Percentiles rank a stretch among this genome's conserved stretches.
Evolutionary conservation across 1,140 invertebrate genomes (phyloP).

Genomic region (Sycophaga agraensis): DNA sequence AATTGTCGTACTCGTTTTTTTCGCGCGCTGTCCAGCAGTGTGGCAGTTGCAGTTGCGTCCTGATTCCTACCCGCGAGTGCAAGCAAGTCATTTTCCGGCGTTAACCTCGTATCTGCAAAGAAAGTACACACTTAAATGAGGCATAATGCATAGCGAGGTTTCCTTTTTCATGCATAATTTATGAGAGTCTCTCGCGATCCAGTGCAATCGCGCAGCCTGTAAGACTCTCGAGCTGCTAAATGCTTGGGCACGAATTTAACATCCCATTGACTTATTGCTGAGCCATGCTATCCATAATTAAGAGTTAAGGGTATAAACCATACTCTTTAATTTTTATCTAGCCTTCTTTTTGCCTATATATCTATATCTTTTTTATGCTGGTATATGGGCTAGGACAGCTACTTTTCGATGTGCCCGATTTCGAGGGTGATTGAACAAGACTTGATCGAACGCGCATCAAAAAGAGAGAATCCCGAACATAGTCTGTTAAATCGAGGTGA

Average conservation of each 20-base stretch:
- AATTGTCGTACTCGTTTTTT: background rate
- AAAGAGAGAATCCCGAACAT: too few relatives aligned
- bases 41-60: too few relatives aligned
- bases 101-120: background rate
- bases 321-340: too few relatives aligned
- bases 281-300: background rate
- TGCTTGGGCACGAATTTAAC: conserved; percentile 10
- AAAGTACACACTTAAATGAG: conserved; percentile 11
- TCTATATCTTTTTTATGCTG: too few relatives aligned
- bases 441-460: too few relatives aligned
- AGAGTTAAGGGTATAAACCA: conserved; percentile 3
- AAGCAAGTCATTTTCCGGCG: background rate
- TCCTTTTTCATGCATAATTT: conserved; percentile 9
- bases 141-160: conserved; percentile 8
- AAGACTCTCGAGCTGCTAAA: background rate
- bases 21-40: background rate
- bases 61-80: too few relatives aligned
- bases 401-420: background rate
- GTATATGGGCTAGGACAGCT: background rate
- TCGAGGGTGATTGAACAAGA: background rate
- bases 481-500: too few relatives aligned
- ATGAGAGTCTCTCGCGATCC: background rate
- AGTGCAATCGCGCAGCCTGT: background rate
- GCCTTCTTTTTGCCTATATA: too few relatives aligned
- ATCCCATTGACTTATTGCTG: conserved; percentile 10